Evolutionary conservation across 2,888 invertebrate genomes (phyloP), one percentile per base, ranked within the genome.

Genomic region (Lacanobia wlatinum): DNA sequence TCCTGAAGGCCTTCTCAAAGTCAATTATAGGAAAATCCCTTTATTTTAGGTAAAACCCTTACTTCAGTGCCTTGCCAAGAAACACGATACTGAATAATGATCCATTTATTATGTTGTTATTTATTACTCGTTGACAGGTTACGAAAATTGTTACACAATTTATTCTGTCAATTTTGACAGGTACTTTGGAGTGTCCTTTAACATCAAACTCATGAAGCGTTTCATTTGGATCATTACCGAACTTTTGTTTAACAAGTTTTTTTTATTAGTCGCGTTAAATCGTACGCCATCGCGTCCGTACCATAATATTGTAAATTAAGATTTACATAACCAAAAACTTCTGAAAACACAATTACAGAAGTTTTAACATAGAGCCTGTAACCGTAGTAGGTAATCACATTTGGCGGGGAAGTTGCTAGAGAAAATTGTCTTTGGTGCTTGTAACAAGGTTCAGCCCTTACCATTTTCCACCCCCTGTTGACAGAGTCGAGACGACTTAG

Each of bases 261-360:
- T 70, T 83, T 80, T 86, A 84, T 84, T 75, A 82, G 70, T 78
- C 74, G 75, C 56, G 70, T 79, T 78, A 80, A 80, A 80, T 83
- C 86, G 75, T 83, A 80, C 82, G 75, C 78, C 84, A 87, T 87
- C 84, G 82, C 85, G 74, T 75, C 82, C 81, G 83, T 87, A 78
- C 86, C 87, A 89, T 91, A 89, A 93, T 91, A 90, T 87, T 87
- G 85, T 89, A 91, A 93, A 94, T 94, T 91, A 91, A 92, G 92
- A 93, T 94, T 93, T 92, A 93, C 92, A 92, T 92, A 92, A 90
- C 91, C 90, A 87, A 93, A 93, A 94, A 93, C 90, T 94, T 93
- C 87, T 90, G 91, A 91, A 94, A 94, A 95, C 91, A 92, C 93
- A 93, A 94, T 94, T 94, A 94, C 92, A 92, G 89, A 95, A 95